Conservation (phyloP, 2,113 vertebrate species). For the Stigmatopora nigra region DNA sequence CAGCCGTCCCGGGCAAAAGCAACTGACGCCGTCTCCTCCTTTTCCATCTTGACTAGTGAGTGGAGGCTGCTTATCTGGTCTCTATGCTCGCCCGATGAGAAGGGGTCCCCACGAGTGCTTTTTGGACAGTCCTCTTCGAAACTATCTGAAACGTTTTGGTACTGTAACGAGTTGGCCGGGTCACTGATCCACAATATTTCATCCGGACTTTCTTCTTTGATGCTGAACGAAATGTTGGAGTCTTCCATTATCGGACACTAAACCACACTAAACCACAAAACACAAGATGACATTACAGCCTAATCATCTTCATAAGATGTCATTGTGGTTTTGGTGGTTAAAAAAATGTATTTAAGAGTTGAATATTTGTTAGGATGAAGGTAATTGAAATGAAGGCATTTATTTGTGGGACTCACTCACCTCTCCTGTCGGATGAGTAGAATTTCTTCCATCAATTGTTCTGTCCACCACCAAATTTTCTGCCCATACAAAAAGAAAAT, state of each 20-base stretch:
- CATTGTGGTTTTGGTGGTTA: too few species aligned
- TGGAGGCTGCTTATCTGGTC: slow-evolving; percentile 34
- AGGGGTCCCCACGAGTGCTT: slow-evolving; percentile 32
- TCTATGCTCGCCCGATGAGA: slow-evolving; percentile 17
- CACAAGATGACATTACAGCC: not conserved
- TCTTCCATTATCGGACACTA: slow-evolving; percentile 54
- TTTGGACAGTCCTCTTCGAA: slow-evolving; percentile 22
- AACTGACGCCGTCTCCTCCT: slow-evolving; percentile 41
- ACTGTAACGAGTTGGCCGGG: slow-evolving; percentile 30
- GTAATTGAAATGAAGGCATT: too few species aligned
- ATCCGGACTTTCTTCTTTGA: slow-evolving; percentile 66
- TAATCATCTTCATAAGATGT: not conserved
- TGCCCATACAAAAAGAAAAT: slow-evolving; percentile 10
- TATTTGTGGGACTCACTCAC: slow-evolving; percentile 21
- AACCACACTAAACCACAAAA: too few species aligned
- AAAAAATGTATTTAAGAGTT: too few species aligned
- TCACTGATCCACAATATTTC: slow-evolving; percentile 57
- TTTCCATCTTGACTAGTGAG: slow-evolving; percentile 57
- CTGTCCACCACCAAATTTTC: slow-evolving; percentile 55
- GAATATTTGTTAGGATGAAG: too few species aligned
- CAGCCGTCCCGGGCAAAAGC: slow-evolving; percentile 41
- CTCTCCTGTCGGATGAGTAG: slow-evolving; percentile 30
- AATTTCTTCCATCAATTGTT: slow-evolving; percentile 29
- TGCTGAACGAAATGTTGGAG: slow-evolving; percentile 37
- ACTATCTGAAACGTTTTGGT: slow-evolving; percentile 13